Percentiles rank a stretch among this genome's conserved stretches.
Evolutionary conservation across 2,113 vertebrate genomes (phyloP).

Genomic region (Paedocypris sp.): DNA sequence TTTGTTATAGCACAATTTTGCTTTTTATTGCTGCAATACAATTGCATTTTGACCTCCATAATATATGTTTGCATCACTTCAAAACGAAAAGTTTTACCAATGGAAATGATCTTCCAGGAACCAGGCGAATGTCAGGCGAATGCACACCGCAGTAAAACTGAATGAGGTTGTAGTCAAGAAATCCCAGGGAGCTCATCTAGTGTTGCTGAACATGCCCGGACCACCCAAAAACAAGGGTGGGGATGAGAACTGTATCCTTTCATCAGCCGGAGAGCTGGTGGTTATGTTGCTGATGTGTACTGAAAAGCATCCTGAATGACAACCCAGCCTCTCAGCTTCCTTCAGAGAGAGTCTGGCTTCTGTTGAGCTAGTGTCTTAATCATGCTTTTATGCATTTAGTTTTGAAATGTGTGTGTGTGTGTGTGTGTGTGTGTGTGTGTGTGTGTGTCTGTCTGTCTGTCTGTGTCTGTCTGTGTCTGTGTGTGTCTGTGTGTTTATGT

Average conservation of each 20-base stretch:
- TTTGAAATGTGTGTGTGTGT: no score
- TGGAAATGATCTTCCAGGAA: slow-evolving; percentile 53
- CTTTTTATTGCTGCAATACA: no score
- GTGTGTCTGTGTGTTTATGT: no score
- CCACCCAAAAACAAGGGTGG: slow-evolving; percentile 83
- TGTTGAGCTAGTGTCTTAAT: neutral
- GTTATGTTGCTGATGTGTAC: neutral
- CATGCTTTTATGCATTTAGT: neutral
- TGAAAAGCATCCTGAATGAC: neutral
- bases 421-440: no score
- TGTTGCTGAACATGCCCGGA: slow-evolving; percentile 93
- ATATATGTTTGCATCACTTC: no score
- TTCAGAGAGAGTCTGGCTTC: neutral
- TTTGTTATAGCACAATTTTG: no score
- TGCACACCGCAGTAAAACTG: slow-evolving; percentile 93
- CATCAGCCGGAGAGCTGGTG: neutral
- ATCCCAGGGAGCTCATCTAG: slow-evolving; percentile 77
- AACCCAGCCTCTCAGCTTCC: neutral
- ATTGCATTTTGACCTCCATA: no score
- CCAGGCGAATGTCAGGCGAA: slow-evolving; percentile 87
- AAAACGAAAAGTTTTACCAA: no score
- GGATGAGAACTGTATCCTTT: slow-evolving; percentile 95
- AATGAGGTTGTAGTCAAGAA: slow-evolving; percentile 78
- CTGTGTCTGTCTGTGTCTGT: no score
- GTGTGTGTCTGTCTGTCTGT: no score